phyloP scores from a whole-genome alignment of 92 coral and sea anemone species.

The Montipora capitata region DNA sequence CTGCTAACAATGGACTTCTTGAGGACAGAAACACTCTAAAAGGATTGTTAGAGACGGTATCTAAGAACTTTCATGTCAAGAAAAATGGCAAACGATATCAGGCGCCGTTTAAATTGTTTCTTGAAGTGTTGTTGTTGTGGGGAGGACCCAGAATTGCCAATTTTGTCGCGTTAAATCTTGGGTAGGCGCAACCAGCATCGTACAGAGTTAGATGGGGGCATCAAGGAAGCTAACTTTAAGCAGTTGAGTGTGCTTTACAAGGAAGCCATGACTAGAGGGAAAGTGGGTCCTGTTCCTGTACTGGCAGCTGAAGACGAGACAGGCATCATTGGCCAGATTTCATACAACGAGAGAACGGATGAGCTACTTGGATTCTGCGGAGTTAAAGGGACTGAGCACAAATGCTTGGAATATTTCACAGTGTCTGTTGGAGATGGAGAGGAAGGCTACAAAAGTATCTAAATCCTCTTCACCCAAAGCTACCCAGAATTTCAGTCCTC shows the following conservation, averaged over 20 bases:
- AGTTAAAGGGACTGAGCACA: slow-evolving; percentile 23
- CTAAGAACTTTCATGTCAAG: slow-evolving; percentile 57
- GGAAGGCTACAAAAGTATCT: slow-evolving; percentile 53
- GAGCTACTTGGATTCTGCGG: slow-evolving; percentile 71
- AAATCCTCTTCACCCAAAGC: slow-evolving; percentile 27
- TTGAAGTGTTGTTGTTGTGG: slow-evolving; percentile 56
- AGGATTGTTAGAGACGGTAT: slow-evolving; percentile 31
- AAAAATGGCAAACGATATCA: slow-evolving; percentile 54
- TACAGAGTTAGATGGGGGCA: neutral
- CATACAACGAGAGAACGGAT: slow-evolving; percentile 49
- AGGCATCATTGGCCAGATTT: slow-evolving; percentile 50
- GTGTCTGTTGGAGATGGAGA: slow-evolving; percentile 61
- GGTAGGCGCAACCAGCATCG: slow-evolving; percentile 46
- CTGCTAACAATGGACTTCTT: slow-evolving; percentile 37
- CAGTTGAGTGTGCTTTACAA: too few relatives aligned
- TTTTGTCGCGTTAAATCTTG: slow-evolving; percentile 45
- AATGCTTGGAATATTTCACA: slow-evolving; percentile 58
- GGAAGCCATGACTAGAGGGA: too few relatives aligned
- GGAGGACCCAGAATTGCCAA: slow-evolving; percentile 62
- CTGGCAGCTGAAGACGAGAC: slow-evolving; percentile 73
- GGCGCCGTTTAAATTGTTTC: slow-evolving; percentile 40
- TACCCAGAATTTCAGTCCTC: slow-evolving; percentile 34
- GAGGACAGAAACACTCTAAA: slow-evolving; percentile 35
- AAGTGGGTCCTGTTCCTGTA: slow-evolving; percentile 32
- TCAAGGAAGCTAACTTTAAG: too few relatives aligned